Percentiles rank a stretch among this genome's conserved stretches.
phyloP scores from a whole-genome alignment of 2,113 vertebrate genomes.

The Phasianus colchicus region DNA sequence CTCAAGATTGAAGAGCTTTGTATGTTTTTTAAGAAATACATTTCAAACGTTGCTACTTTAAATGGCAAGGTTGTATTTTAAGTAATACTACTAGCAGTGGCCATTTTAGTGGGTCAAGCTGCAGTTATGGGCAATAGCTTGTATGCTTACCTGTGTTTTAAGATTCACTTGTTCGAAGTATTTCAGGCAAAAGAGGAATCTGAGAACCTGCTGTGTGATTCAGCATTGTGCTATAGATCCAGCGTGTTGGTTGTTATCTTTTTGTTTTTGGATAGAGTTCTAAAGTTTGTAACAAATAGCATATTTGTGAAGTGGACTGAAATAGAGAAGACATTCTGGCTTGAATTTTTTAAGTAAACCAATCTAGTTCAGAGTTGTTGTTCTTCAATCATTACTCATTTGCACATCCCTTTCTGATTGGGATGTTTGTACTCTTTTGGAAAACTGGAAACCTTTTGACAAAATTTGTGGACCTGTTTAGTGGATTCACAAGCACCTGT shows the following conservation, averaged over 20 bases:
- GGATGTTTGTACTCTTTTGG: not conserved
- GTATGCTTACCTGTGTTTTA: not conserved
- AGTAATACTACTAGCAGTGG: not conserved
- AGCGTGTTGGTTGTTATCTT: not conserved
- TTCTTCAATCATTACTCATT: not conserved
- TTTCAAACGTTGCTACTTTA: not conserved
- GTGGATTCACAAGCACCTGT: not conserved
- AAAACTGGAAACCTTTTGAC: not conserved
- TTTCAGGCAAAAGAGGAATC: not conserved
- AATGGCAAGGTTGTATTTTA: not conserved
- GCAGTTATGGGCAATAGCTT: not conserved
- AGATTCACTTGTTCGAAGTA: not conserved
- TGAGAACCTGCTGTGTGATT: not conserved
- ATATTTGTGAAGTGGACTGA: not conserved
- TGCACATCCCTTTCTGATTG: not conserved
- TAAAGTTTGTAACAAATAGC: not conserved
- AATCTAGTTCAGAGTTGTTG: not conserved
- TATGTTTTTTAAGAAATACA: not conserved
- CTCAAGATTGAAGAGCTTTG: not conserved
- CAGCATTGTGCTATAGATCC: not conserved
- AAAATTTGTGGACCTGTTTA: not conserved
- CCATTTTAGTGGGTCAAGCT: not conserved
- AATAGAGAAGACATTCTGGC: not conserved
- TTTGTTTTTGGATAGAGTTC: not conserved
- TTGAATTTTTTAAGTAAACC: not conserved